Evolutionary conservation across 2,113 vertebrate species (phyloP).

Genomic region (Edolisoma coerulescens): DNA sequence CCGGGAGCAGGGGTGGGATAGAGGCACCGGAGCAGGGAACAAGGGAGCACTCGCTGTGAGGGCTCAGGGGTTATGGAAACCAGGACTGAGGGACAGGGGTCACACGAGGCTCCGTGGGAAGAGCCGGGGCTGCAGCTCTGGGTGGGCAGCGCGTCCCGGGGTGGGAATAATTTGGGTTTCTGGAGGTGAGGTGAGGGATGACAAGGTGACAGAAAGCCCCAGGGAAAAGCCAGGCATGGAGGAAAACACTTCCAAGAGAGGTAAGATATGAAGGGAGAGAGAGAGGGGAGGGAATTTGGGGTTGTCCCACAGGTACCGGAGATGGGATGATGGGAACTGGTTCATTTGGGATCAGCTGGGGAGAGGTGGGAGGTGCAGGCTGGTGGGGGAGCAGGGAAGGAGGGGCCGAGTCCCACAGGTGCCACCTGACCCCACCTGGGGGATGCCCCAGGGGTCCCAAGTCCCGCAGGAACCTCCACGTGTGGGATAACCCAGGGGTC

Average conservation of each 20-base stretch:
- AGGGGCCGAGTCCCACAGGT: background rate
- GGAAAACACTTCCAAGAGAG: background rate
- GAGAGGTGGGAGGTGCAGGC: background rate
- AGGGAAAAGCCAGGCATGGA: fast-evolving
- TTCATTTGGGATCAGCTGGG: fast-evolving
- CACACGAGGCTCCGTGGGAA: fast-evolving
- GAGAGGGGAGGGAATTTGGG: background rate
- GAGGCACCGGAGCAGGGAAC: background rate
- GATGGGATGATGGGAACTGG: background rate
- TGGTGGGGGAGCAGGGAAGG: background rate
- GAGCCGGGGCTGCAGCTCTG: fast-evolving
- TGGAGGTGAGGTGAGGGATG: fast-evolving
- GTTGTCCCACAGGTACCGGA: fast-evolving
- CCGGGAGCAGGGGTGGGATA: background rate
- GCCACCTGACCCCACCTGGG: background rate
- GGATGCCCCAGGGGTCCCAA: background rate
- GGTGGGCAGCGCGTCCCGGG: background rate
- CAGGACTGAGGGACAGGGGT: background rate
- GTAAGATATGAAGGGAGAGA: background rate
- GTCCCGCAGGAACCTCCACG: background rate
- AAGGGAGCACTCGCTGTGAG: background rate
- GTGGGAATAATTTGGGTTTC: background rate
- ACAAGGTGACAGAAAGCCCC: background rate
- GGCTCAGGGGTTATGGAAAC: fast-evolving
- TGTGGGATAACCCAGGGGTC: background rate